phyloP scores from a whole-genome alignment of 2,888 invertebrate species.

The Napeogenes inachia region DNA sequence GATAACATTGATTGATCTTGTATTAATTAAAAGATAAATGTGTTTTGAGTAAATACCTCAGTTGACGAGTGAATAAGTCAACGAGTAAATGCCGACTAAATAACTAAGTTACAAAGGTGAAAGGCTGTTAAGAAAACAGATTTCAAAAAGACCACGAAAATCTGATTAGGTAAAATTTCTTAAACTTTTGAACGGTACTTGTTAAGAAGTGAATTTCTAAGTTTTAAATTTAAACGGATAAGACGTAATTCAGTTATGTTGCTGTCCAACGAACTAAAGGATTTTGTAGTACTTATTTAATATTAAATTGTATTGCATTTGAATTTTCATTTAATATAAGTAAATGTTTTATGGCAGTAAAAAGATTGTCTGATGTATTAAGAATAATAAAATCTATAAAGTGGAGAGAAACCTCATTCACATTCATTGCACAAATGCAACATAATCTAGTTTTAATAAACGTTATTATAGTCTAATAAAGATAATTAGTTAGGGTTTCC shows the following conservation, averaged over 20 bases:
- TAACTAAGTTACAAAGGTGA: constrained; percentile 61
- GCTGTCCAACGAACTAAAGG: constrained; percentile 18
- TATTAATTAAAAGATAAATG: constrained; percentile 30
- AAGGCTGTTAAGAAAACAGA: constrained; percentile 64
- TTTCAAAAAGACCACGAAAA: constrained; percentile 64
- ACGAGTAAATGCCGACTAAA: constrained; percentile 50
- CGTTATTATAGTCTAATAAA: neutral
- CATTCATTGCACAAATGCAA: neutral
- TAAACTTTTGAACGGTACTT: constrained; percentile 64
- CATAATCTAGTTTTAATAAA: neutral
- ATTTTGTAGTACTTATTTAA: constrained; percentile 4
- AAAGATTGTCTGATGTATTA: no score
- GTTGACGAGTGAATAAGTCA: neutral
- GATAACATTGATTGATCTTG: constrained; percentile 34
- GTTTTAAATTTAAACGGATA: constrained; percentile 43
- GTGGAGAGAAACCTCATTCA: no score
- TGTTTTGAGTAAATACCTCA: no score
- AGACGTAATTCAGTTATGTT: constrained; percentile 37
- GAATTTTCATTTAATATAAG: neutral
- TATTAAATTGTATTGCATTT: constrained; percentile 7
- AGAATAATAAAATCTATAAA: no score
- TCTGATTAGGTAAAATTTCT: constrained; percentile 66
- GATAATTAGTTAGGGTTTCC: neutral
- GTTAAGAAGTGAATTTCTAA: constrained; percentile 51
- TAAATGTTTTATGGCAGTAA: no score